Conservation (phyloP, 2,113 vertebrate genomes). For the Cebidichthys violaceus region DNA sequence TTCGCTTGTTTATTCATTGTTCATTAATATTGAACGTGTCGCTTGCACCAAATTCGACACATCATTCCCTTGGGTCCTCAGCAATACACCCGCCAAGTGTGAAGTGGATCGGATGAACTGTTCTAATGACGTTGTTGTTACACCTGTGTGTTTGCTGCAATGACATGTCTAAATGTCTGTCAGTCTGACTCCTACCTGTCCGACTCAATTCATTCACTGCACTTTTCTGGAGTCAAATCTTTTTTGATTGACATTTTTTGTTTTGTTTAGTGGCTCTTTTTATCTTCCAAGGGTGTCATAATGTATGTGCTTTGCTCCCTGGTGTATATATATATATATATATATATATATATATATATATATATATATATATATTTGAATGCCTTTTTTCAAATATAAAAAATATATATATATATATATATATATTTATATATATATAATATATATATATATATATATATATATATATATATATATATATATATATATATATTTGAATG, state of each 20-base stretch:
- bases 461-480: background rate
- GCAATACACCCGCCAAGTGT: too few species aligned
- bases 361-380: background rate
- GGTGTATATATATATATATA: too few species aligned
- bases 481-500: background rate
- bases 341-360: too few species aligned
- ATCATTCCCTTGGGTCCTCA: too few species aligned
- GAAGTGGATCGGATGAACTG: too few species aligned
- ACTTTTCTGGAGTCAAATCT: background rate
- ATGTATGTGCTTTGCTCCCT: background rate
- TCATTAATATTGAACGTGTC: too few species aligned
- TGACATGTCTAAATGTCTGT: background rate
- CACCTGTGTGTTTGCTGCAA: too few species aligned
- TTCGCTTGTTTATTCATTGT: too few species aligned
- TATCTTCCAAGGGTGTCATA: background rate
- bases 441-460: background rate
- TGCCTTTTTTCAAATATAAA: background rate
- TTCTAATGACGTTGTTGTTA: too few species aligned
- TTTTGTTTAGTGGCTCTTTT: background rate
- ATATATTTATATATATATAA: background rate
- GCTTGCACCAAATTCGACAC: too few species aligned
- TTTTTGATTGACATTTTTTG: background rate
- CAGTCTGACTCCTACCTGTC: background rate
- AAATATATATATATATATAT: background rate
- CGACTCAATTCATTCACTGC: background rate